Evolutionary conservation across 2,797 vertebrate species (phyloP), one percentile per base, ranked within the genome.

Genomic region (Alectoris magna): DNA sequence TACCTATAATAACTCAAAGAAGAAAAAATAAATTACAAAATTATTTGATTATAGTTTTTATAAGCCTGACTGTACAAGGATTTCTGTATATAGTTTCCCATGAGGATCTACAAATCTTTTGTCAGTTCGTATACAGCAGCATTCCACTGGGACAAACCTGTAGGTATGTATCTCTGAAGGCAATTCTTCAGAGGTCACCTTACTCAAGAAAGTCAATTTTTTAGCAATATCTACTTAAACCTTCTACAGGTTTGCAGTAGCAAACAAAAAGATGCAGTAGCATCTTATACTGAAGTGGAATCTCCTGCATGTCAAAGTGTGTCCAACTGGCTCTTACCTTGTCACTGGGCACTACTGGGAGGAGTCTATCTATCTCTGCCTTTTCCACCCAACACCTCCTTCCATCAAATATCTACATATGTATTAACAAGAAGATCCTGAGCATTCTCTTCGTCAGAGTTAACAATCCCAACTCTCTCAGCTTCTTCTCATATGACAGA

Each of bases 41-140:
- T 1, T 27, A 6, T 1, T 0, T 55, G 11, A 26, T 15, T 49
- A 10, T 34, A 34, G 5, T 3, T 71, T 8, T 75, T 46, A 51
- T 22, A 55, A 55, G 29, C 11, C 23, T 66, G 5, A n/a, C 19
- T 60, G 7, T 36, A 3, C 46, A 46, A 64, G 26, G 16, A 1
- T 48, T 48, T 48, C 44, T 26, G 23, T 44, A 67, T 44, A 7
- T 38, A 68, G 23, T 26, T 79, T 72, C 6, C 4, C 10, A 29
- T 18, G 6, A 53, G 14, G 23, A 76, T 84, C 24, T 1, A 14
- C 24, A 59, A 75, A 84, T 53, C 23, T 0, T 11, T 64, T 82
- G 59, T 39, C 19, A 23, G 4, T 56, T 84, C 48, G 22, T 56
- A 5, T 58, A 27, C 3, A 48, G 26, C 27, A 72, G 2, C 17